Evolutionary conservation across 2,113 vertebrate genomes (phyloP).

Genomic region (Eubucco bourcierii): DNA sequence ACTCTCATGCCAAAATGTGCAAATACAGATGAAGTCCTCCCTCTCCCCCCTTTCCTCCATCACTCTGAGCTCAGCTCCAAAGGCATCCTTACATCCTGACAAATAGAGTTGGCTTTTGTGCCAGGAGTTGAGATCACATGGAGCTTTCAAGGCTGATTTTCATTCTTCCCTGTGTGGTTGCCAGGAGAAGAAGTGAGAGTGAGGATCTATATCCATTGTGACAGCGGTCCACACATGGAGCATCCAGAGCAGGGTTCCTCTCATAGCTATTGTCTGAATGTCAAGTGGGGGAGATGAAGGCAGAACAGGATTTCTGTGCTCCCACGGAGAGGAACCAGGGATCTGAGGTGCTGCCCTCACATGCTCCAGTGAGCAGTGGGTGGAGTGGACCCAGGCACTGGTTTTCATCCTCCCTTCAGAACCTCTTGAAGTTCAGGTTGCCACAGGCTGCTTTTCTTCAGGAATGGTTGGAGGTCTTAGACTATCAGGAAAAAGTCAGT

Average conservation of each 20-base stretch:
- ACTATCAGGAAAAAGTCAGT: not conserved
- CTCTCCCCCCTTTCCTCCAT: not conserved
- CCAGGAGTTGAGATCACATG: not conserved
- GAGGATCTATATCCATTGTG: not conserved
- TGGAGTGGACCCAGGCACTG: not conserved
- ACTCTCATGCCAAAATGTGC: not conserved
- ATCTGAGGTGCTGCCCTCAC: not conserved
- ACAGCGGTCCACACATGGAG: rapidly evolving
- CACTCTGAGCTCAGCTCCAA: rapidly evolving
- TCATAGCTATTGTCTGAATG: rapidly evolving
- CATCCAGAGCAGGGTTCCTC: rapidly evolving
- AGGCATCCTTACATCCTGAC: not conserved
- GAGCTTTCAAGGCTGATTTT: not conserved
- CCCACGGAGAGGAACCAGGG: rapidly evolving
- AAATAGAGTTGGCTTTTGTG: not conserved
- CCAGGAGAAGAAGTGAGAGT: not conserved
- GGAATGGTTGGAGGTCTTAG: not conserved
- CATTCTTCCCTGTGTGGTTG: not conserved
- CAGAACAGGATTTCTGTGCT: not conserved
- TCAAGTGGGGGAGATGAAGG: too few relatives aligned
- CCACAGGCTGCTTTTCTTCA: not conserved
- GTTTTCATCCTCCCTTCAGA: not conserved
- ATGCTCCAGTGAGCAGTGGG: not conserved
- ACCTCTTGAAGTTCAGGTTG: not conserved
- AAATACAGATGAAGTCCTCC: not conserved